Evolutionary conservation across 2,113 vertebrate genomes (phyloP).

Genomic region (Odocoileus hemionus): DNA sequence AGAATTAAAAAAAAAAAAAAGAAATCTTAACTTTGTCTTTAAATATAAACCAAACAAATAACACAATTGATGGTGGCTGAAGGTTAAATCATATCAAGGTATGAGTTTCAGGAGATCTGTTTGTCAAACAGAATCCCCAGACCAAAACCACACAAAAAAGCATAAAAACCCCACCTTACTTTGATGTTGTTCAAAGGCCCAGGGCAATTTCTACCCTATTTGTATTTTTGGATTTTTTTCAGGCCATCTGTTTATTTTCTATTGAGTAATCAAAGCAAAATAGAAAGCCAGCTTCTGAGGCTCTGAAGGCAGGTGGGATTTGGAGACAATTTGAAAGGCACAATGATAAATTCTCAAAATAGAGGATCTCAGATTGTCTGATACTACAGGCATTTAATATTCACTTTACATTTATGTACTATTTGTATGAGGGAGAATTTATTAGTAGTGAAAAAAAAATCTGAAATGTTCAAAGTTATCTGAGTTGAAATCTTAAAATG

Average conservation of each 20-base stretch:
- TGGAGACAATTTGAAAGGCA: conserved; percentile 64
- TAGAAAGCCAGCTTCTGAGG: conserved; percentile 60
- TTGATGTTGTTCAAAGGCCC: conserved; percentile 57
- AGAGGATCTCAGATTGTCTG: not conserved
- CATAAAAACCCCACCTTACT: not conserved
- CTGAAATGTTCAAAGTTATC: not conserved
- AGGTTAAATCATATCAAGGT: not conserved
- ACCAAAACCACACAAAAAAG: not conserved
- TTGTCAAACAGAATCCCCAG: conserved; percentile 25
- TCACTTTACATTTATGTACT: not conserved
- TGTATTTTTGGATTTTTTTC: conserved; percentile 71
- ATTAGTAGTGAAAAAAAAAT: not conserved
- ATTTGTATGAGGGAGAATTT: not conserved
- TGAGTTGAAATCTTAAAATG: not conserved
- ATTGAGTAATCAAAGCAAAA: conserved; percentile 51
- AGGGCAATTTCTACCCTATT: conserved; percentile 75
- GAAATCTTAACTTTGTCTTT: not conserved
- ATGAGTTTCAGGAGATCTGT: conserved; percentile 33
- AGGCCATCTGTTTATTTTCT: conserved; percentile 80
- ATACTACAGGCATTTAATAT: conserved; percentile 26
- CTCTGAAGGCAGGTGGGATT: conserved; percentile 72
- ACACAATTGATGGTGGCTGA: not conserved
- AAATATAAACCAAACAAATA: not conserved
- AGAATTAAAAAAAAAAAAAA: conserved; percentile 23
- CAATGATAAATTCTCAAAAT: conserved; percentile 37